These are phyloP conservation scores for Nemotelus pantherinus DNA, from an alignment of 2,888 invertebrate genomes.

Conservation along the genomic window DNA sequence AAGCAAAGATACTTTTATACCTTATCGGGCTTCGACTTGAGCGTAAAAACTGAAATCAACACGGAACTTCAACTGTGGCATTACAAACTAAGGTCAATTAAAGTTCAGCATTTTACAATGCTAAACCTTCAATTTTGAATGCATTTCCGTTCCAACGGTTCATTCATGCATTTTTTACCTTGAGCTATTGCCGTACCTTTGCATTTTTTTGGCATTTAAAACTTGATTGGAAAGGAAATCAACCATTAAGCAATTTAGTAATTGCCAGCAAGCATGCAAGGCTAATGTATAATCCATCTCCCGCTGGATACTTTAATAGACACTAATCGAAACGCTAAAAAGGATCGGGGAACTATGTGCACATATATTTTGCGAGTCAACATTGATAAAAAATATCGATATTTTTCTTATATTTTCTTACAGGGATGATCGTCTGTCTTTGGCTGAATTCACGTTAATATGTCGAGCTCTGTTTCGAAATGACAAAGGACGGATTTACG, in stretches of 20 bases:
- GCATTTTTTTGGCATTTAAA: constrained; percentile 6
- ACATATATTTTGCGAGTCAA: too few relatives aligned
- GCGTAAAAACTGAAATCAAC: too few relatives aligned
- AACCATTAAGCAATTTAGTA: neutral
- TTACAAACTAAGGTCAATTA: too few relatives aligned
- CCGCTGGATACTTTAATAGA: neutral
- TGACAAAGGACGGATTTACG: constrained; percentile 85
- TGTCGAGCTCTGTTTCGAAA: constrained; percentile 88
- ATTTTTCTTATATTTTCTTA: constrained; percentile 48
- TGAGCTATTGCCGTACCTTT: neutral
- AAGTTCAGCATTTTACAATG: too few relatives aligned
- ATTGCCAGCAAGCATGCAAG: constrained; percentile 15
- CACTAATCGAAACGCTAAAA: neutral
- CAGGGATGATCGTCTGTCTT: constrained; percentile 81
- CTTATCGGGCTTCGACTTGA: too few relatives aligned
- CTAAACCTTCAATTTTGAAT: neutral
- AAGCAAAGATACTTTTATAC: too few relatives aligned
- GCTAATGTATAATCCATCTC: neutral
- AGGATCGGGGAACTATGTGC: too few relatives aligned
- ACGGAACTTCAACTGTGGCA: too few relatives aligned
- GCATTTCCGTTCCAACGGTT: constrained; percentile 9
- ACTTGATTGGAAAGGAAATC: constrained; percentile 16
- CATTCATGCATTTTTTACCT: constrained; percentile 4
- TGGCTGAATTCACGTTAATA: constrained; percentile 81
- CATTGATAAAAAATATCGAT: neutral